Evolutionary conservation across 2,888 invertebrate species (phyloP).

Genomic region (Oligia fasciuncula): DNA sequence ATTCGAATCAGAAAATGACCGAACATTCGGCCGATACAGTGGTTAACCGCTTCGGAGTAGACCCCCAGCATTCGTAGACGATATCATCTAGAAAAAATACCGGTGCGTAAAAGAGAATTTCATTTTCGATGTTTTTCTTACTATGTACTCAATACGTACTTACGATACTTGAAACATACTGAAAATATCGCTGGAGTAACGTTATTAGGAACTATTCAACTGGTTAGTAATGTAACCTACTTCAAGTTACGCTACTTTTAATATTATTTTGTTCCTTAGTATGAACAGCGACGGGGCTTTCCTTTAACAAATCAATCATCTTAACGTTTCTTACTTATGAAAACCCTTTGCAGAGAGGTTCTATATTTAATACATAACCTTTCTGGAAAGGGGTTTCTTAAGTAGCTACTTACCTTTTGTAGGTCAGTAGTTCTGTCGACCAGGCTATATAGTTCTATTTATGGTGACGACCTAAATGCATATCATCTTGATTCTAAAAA

Average conservation of each 20-base stretch:
- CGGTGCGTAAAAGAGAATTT: too few species aligned
- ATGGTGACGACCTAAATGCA: neutral
- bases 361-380: neutral
- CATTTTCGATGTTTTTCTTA: too few species aligned
- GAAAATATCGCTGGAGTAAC: constrained; percentile 10
- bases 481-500: constrained; percentile 5
- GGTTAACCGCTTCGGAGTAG: too few species aligned
- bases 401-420: neutral
- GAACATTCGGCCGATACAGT: too few species aligned
- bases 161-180: constrained; percentile 2
- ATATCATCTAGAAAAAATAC: too few species aligned
- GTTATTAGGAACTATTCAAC: constrained; percentile 17
- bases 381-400: neutral
- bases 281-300: neutral
- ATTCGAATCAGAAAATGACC: too few species aligned
- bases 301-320: constrained; percentile 18
- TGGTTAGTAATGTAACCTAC: constrained; percentile 8
- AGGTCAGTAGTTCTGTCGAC: neutral
- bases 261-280: neutral
- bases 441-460: neutral
- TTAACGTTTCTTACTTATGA: neutral
- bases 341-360: too few species aligned
- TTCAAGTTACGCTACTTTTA: neutral
- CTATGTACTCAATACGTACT: neutral
- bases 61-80: too few species aligned